These are phyloP conservation scores for Autographa pulchrina DNA, from an alignment of 2,888 invertebrate genomes.

Conservation along the genomic window DNA sequence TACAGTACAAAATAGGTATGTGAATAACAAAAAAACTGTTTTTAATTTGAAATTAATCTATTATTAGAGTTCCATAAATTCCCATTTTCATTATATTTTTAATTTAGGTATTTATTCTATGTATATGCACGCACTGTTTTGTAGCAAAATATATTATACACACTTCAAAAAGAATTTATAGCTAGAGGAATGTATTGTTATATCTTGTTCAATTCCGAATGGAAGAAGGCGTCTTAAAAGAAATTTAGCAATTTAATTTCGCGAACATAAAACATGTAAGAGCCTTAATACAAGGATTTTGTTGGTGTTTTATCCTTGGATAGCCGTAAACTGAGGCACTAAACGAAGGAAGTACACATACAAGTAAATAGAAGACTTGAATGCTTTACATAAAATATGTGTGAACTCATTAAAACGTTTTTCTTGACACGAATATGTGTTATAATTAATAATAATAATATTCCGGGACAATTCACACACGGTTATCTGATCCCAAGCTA, in stretches of 20 bases:
- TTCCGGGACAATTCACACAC: no score
- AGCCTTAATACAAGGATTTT: constrained; percentile 44
- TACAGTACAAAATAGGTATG: no score
- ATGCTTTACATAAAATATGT: constrained; percentile 11
- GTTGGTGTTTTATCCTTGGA: constrained; percentile 45
- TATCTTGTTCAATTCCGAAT: constrained; percentile 28
- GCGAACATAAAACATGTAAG: constrained; percentile 53
- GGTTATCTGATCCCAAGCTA: no score
- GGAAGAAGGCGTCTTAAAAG: constrained; percentile 41
- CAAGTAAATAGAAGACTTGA: constrained; percentile 26
- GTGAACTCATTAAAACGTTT: constrained; percentile 2
- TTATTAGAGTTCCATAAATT: no score
- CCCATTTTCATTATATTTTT: no score
- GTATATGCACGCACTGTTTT: no score
- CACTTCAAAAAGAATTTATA: background rate
- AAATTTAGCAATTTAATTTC: constrained; percentile 46
- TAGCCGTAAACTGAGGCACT: constrained; percentile 43
- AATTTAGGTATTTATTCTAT: no score
- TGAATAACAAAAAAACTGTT: no score
- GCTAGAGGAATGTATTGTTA: constrained; percentile 22
- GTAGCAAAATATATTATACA: no score
- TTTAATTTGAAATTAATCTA: no score
- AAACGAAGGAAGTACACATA: constrained; percentile 40
- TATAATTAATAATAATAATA: no score
- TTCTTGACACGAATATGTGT: background rate